Conservation (phyloP, 1,140 invertebrate genomes). For the Bombus pyrosoma region DNA sequence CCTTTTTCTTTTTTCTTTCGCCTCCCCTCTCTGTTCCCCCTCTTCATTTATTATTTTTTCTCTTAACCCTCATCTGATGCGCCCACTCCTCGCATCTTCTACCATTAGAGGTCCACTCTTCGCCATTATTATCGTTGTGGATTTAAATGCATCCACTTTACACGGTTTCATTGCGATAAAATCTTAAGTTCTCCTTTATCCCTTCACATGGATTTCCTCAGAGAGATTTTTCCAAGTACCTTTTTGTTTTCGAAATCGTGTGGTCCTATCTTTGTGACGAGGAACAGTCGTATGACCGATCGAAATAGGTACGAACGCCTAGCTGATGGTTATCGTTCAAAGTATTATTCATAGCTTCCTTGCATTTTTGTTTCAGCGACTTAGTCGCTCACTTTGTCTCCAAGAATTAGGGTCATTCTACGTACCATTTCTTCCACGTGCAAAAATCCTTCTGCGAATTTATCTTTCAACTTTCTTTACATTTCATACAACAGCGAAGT, state of each 20-base stretch:
- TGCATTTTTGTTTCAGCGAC: background rate
- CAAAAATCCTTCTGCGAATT: too few relatives aligned
- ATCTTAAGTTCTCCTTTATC: constrained; percentile 49
- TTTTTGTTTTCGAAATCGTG: background rate
- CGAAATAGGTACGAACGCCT: background rate
- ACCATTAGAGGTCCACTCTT: background rate
- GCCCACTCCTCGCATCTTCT: constrained; percentile 4
- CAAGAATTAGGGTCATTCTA: too few relatives aligned
- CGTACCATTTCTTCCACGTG: too few relatives aligned
- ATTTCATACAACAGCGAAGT: too few relatives aligned
- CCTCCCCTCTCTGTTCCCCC: background rate
- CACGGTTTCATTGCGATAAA: constrained; percentile 64
- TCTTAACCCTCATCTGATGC: constrained; percentile 10
- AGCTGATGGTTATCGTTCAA: background rate
- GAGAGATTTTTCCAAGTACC: too few relatives aligned
- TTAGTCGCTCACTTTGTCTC: too few relatives aligned
- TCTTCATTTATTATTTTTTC: background rate
- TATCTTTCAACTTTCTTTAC: too few relatives aligned
- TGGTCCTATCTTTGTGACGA: background rate
- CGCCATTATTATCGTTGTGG: constrained; percentile 45
- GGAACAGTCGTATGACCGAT: background rate
- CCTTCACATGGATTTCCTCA: background rate
- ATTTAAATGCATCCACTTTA: constrained; percentile 64
- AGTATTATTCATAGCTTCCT: background rate
- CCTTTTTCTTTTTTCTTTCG: constrained; percentile 35